A percentile compares a stretch with the other conserved stretches of the same genome.
Conservation (phyloP, 2,113 vertebrate species). For the Brevimyrus niger region DNA sequence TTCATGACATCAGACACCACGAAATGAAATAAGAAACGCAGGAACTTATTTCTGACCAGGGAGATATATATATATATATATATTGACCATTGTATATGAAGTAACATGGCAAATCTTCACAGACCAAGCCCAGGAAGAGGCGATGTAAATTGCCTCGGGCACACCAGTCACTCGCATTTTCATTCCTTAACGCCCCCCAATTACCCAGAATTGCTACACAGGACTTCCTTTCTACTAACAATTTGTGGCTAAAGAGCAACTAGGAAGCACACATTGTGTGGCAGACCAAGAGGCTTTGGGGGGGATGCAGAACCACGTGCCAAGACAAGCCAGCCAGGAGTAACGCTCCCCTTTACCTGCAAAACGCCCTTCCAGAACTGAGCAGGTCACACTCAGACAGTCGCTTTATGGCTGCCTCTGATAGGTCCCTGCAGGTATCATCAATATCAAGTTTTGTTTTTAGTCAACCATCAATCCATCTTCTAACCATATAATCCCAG, state of each 20-base stretch:
- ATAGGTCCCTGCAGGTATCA: too few relatives aligned
- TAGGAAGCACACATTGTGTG: background rate
- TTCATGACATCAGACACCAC: background rate
- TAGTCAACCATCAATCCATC: too few relatives aligned
- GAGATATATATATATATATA: background rate
- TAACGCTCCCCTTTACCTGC: too few relatives aligned
- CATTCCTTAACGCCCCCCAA: background rate
- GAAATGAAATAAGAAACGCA: background rate
- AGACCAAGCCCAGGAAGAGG: background rate
- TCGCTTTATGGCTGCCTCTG: too few relatives aligned
- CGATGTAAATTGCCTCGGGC: background rate
- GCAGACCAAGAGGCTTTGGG: background rate
- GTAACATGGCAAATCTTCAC: background rate
- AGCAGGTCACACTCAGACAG: too few relatives aligned
- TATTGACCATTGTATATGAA: background rate
- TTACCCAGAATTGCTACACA: background rate
- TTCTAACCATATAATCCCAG: too few relatives aligned
- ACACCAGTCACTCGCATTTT: background rate
- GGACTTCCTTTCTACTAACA: background rate
- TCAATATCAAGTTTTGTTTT: too few relatives aligned
- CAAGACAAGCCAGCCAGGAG: too few relatives aligned
- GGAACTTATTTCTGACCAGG: background rate
- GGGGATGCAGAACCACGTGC: background rate
- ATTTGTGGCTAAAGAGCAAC: background rate
- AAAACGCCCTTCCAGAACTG: too few relatives aligned